These are phyloP conservation scores for Charaxes varanes DNA, from an alignment of 1,140 invertebrate species.

Conservation along the genomic window DNA sequence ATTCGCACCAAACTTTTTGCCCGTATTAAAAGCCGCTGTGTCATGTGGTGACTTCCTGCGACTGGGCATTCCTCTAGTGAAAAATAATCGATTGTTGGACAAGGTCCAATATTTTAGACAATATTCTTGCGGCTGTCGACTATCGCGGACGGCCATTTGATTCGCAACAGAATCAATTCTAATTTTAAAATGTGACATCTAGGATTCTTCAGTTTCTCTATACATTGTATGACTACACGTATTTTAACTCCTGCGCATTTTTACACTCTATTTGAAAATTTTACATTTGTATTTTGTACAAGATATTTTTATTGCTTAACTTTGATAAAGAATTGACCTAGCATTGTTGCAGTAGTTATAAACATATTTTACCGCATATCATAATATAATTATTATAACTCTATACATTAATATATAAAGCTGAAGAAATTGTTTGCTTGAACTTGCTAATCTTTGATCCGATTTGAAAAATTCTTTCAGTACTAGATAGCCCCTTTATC, in stretches of 20 bases:
- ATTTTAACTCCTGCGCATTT: not conserved
- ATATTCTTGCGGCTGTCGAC: slow-evolving; percentile 44
- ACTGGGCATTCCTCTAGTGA: slow-evolving; percentile 5
- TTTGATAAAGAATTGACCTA: no score
- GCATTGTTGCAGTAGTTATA: no score
- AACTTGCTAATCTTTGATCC: no score
- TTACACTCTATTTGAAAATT: not conserved
- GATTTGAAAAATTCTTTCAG: no score
- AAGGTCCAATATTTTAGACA: slow-evolving; percentile 47
- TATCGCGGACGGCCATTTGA: slow-evolving; percentile 53
- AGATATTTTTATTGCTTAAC: no score
- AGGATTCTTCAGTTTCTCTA: slow-evolving; percentile 17
- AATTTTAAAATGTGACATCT: slow-evolving; percentile 33
- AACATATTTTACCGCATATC: no score
- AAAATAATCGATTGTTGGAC: slow-evolving; percentile 47
- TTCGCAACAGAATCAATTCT: slow-evolving; percentile 51
- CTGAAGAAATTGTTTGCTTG: no score
- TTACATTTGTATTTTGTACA: no score
- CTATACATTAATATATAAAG: no score
- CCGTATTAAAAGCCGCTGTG: slow-evolving; percentile 1
- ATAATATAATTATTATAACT: no score
- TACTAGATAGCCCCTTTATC: no score
- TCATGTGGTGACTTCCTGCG: slow-evolving; percentile 10
- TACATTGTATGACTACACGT: slow-evolving; percentile 15
- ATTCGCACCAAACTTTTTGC: not conserved